Base-by-base conservation (phyloP, 1,140 invertebrate genomes). In the Tyrophagus putrescentiae region DNA sequence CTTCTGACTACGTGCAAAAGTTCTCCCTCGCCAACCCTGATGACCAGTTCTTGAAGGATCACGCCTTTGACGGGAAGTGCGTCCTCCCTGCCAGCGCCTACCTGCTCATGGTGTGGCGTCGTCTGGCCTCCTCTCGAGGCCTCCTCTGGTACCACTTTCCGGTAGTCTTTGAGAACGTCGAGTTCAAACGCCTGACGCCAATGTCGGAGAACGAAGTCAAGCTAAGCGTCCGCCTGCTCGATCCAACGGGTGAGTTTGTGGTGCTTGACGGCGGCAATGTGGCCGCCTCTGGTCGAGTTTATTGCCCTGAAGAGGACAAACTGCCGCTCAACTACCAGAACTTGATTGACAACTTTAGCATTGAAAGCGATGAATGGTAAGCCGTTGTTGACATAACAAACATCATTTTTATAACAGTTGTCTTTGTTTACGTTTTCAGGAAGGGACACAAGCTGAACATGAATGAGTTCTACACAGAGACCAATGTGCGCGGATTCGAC, bases 11-110 rank as follows among this genome's bases (percentile, higher is more conserved):
- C 62, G 72, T 85, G 67, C 72, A 86, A 54, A 82, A 89, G 72
- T 71, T 91, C 5, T 80, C 78, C 25, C 83, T 82, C 64, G 78
- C 81, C 59, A 78, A 81, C 6, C 69, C 68, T 5, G 64, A 65
- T 28, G 83, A 93, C 69, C 73, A 80, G 41, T 92, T 82, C 73
- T 75, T 88, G 39, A 71, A 79, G 33, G 93, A 91, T 31, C 93
- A 98, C 70, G 78, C 78, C 9, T 94, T 98, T 66, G 92, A 98
- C 73, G 93, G 91, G 16, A 79, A 91, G 69, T 77, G 94, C 32
- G 72, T 98, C 2, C 97, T 90, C 75, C 93, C 93, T 7, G 92
- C 92, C 41, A 95, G 92, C 27, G 92, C 91, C 9, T 96, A 96
- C 68, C 76, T 97, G 73, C 80, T 83, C 1, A 71, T 97, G 1